Percentiles rank a stretch among this genome's conserved stretches.
Evolutionary conservation across 2,888 invertebrate genomes (phyloP).

Genomic region (Gortyna flavago): DNA sequence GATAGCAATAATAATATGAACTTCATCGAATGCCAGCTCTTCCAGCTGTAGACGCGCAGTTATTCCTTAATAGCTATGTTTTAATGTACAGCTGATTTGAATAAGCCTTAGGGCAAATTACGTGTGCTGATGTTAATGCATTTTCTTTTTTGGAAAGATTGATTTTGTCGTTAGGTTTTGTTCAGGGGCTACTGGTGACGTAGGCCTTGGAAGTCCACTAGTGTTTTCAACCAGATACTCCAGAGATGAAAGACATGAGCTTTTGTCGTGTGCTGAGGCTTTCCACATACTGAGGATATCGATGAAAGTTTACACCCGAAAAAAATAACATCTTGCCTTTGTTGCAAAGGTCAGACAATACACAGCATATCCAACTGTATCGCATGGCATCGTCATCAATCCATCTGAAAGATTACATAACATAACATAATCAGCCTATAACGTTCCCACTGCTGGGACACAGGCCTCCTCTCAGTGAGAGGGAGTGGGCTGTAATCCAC

Average conservation of each 20-base stretch:
- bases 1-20: conserved; percentile 31
- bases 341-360: background rate
- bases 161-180: background rate
- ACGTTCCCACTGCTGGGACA: too few species aligned
- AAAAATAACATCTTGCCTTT: background rate
- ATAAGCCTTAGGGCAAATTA: conserved; percentile 46
- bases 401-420: too few species aligned
- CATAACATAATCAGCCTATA: too few species aligned
- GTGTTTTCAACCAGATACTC: too few species aligned
- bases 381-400: too few species aligned
- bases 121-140: conserved; percentile 20
- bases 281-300: background rate
- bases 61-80: conserved; percentile 42
- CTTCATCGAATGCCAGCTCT: conserved; percentile 19
- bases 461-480: too few species aligned
- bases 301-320: background rate
- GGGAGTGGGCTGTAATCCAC: too few species aligned
- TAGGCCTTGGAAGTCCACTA: background rate
- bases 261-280: background rate
- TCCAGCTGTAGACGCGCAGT: conserved; percentile 19
- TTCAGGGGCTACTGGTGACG: background rate
- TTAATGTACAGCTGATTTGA: conserved; percentile 51
- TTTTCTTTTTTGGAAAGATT: background rate
- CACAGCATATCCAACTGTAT: background rate
- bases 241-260: background rate